Conservation (phyloP, 2,113 vertebrate genomes). For the Anolis sagrei region DNA sequence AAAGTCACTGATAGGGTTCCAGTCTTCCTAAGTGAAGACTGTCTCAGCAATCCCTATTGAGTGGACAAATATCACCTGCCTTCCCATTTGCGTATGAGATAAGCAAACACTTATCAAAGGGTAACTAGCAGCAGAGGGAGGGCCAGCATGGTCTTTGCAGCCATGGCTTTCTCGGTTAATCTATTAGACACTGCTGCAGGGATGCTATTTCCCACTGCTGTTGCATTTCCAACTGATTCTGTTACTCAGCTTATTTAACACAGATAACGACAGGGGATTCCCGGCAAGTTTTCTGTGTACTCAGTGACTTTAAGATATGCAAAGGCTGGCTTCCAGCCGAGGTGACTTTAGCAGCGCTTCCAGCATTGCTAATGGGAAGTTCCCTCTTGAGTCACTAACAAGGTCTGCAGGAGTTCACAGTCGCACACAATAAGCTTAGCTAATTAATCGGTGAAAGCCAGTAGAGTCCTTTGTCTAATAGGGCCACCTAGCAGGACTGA, state of each 20-base stretch:
- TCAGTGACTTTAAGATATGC: conserved; percentile 53
- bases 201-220: conserved; percentile 21
- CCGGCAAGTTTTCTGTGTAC: conserved; percentile 47
- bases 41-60: not conserved
- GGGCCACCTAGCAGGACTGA: conserved; percentile 41
- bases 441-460: conserved; percentile 64
- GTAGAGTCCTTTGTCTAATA: conserved; percentile 40
- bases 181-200: not conserved
- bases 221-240: conserved; percentile 56
- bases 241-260: conserved; percentile 67
- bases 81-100: rapidly evolving
- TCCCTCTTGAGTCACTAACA: conserved; percentile 32
- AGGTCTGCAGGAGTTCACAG: conserved; percentile 44
- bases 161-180: conserved; percentile 34
- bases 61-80: not conserved
- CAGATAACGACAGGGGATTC: conserved; percentile 54
- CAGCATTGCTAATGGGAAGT: conserved; percentile 42
- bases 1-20: not conserved
- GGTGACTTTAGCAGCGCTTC: conserved; percentile 50
- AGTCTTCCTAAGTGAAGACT: not conserved
- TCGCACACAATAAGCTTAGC: conserved; percentile 55
- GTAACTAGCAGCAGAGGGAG: rapidly evolving
- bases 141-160: conserved; percentile 18
- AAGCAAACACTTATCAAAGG: rapidly evolving
- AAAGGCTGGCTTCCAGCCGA: conserved; percentile 60